These are phyloP conservation scores for Achlya flavicornis DNA, from an alignment of 2,888 invertebrate genomes.

Conservation along the genomic window DNA sequence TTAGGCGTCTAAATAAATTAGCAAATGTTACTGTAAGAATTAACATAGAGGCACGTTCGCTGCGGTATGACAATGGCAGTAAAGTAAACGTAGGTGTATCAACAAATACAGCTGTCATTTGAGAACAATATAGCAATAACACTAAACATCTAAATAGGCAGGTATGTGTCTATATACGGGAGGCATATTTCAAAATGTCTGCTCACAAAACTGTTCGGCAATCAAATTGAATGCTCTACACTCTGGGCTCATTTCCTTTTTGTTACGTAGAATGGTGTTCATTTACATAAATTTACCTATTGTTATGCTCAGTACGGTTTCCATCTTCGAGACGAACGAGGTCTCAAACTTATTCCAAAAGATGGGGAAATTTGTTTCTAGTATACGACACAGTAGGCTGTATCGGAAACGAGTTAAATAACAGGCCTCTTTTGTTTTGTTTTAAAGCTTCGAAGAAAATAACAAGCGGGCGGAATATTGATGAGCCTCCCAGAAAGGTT, in stretches of 20 bases:
- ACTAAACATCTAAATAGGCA: conserved; percentile 32
- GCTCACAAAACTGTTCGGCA: conserved; percentile 58
- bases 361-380: conserved; percentile 76
- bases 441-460: conserved; percentile 69
- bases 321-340: conserved; percentile 64
- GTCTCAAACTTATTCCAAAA: conserved; percentile 55
- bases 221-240: conserved; percentile 68
- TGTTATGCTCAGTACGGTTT: conserved; percentile 70
- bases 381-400: conserved; percentile 73
- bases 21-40: conserved; percentile 11
- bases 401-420: conserved; percentile 83
- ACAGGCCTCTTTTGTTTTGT: conserved; percentile 74
- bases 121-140: conserved; percentile 41
- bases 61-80: conserved; percentile 13
- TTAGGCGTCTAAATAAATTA: neutral
- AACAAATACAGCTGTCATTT: conserved; percentile 28
- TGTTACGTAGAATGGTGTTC: conserved; percentile 73
- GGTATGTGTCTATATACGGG: conserved; percentile 25
- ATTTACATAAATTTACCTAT: conserved; percentile 83
- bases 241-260: conserved; percentile 75
- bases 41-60: conserved; percentile 18
- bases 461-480: conserved; percentile 75
- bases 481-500: conserved; percentile 58
- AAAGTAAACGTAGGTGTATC: conserved; percentile 25
- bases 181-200: conserved; percentile 62